These are phyloP conservation scores for Pocillopora meandrina DNA, from an alignment of 92 coral and sea anemone species.

Conservation along the genomic window DNA sequence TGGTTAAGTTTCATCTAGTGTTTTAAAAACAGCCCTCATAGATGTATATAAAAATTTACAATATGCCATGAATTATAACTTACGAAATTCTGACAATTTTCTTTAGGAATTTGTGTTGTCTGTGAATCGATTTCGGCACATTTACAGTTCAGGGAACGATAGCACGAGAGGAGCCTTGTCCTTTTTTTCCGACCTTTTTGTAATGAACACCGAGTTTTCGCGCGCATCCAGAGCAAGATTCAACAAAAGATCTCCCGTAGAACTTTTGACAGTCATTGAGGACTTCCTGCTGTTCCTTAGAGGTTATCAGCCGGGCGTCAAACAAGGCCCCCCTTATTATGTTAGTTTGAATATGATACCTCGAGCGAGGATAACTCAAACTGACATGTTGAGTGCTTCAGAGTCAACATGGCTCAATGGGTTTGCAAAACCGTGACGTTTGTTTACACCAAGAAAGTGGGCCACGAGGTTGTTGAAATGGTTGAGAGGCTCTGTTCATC, in stretches of 20 bases:
- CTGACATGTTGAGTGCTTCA: background rate
- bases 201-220: background rate
- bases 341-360: constrained; percentile 1
- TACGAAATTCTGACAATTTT: background rate
- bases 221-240: background rate
- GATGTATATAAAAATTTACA: too few species aligned
- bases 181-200: background rate
- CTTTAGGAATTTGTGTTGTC: too few species aligned
- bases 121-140: too few species aligned
- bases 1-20: too few species aligned
- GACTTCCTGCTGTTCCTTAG: constrained; percentile 2
- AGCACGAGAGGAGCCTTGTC: background rate
- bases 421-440: constrained; percentile 15
- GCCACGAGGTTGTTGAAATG: background rate
- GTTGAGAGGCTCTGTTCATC: background rate
- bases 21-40: too few species aligned
- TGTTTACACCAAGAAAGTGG: background rate
- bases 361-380: constrained; percentile 25
- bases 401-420: background rate
- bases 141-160: background rate
- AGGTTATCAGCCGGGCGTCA: background rate
- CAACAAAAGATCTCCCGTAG: background rate
- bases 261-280: background rate
- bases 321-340: background rate
- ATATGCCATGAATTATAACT: background rate